Base-by-base conservation (phyloP, 2,888 invertebrate genomes). In the Euplagia quadripunctaria region DNA sequence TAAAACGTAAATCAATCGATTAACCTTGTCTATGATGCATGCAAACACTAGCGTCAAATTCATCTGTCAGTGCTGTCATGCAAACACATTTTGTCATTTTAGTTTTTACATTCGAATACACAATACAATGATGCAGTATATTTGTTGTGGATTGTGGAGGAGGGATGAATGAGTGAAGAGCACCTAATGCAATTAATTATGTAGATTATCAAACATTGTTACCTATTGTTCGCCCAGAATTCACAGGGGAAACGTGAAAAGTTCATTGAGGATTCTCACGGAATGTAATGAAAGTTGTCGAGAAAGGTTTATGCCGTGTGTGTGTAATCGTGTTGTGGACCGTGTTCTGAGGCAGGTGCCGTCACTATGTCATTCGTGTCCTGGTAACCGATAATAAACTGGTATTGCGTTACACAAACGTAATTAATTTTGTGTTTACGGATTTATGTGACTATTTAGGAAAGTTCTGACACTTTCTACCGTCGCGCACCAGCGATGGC, bases 241-340 rank as follows among this genome's bases (percentile, higher is more conserved):
- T 92, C 91, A 89, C 93, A 91, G 87, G 90, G 88, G 88, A 91
- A 91, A 89, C 86, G 86, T 92, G 92, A 93, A 93, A 93, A 93
- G 88, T 89, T 84, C 79, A 79, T 85, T 77, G 78, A 73, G 75
- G 81, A 84, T 91, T 95, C 95, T 91, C 95, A 95, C 92, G 93
- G 88, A 90, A 87, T 84, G 83, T 85, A 86, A 94, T 91, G 95
- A 95, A 95, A 95, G 95, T 94, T 88, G 88, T 84, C 79, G 86
- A 86, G 87, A 88, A 87, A 85, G 85, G 84, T 79, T 79, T 67
- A 68, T 76, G 75, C 72, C 51, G 75, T 80, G 73, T 70, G 31
- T 80, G 72, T 80, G 74, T 31, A 82, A 79, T 85, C 66, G 71
- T 78, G 76, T 69, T 31, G 63, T 70, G 49, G 31, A 17, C 75